Base-by-base conservation (phyloP, 2,797 vertebrate genomes). In the Setipinna tenuifilis region DNA sequence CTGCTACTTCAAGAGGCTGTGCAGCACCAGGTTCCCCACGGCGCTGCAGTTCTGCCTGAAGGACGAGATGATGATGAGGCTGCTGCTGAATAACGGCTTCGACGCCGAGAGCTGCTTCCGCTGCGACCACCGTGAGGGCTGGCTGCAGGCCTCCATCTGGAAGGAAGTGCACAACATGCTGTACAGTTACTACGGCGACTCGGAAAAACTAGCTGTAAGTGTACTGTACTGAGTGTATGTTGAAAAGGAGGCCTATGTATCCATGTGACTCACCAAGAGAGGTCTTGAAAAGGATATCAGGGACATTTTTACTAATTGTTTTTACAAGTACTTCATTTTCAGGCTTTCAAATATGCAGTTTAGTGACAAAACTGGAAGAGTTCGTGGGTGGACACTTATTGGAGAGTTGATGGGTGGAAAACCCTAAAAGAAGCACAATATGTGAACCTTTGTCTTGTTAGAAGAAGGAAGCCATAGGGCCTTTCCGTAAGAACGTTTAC, bases 1-100 rank as follows among this genome's bases (percentile, higher is more conserved):
- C 87, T 97, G 96, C 86, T 96, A 95, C 89, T 98, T 98, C 87
- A 95, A 94, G 85, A 91, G 92, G 28, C 90, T 98, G 87, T 96
- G 93, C 83, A 94, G 97, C 87, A 97, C 95, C 0, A 87, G 91
- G 84, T 99, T 98, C 89, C 97, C 97, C 86, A 97, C 96, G 0
- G 96, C 95, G 71, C 95, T 97, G 87, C 97, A 97, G 88, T 98
- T 97, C 81, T 93, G 96, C 83, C 91, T 98, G 62, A 95, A 89
- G 14, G 96, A 98, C 35, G 95, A 92, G 0, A 88, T 91, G 35
- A 98, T 98, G 97, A 90, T 97, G 89, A 92, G 96, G 23, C 91
- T 98, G 86, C 89, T 99, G 90, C 95, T 98, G 84, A 97, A 96
- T 89, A 93, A 93, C 0, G 97, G 97, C 78, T 99, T 96, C 81